Conservation (phyloP, 2,113 vertebrate species). For the Seriola aureovittata region DNA sequence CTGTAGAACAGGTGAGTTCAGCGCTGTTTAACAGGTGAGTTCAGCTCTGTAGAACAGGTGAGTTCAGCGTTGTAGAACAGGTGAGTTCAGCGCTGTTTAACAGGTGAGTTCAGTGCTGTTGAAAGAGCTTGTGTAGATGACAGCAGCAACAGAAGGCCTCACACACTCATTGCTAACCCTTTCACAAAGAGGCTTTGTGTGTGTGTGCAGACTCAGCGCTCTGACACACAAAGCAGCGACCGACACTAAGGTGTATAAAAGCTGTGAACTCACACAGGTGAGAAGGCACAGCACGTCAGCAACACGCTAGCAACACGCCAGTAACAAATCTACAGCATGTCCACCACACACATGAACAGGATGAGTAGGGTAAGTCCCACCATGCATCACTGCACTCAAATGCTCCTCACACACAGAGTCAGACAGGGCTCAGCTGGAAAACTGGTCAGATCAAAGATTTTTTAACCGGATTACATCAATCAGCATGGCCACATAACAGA, state of each 20-base stretch:
- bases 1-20: too few species aligned
- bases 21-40: too few species aligned
- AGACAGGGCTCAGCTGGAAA: too few species aligned
- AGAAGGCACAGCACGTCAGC: background rate
- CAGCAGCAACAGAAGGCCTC: conserved; percentile 19
- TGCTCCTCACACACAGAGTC: too few species aligned
- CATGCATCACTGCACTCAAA: conserved; percentile 11
- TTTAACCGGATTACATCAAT: too few species aligned
- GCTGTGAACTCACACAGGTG: conserved; percentile 12
- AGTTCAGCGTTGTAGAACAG: too few species aligned
- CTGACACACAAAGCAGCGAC: conserved; percentile 24
- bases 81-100: too few species aligned
- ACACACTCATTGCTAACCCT: conserved; percentile 39
- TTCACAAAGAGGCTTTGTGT: conserved; percentile 55
- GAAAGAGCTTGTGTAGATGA: conserved; percentile 1
- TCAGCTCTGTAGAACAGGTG: too few species aligned
- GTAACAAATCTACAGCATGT: conserved; percentile 20
- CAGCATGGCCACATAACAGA: too few species aligned
- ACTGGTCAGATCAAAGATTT: too few species aligned
- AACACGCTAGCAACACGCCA: background rate
- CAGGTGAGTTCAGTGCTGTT: background rate
- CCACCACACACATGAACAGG: conserved; percentile 51
- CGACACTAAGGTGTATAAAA: conserved; percentile 42
- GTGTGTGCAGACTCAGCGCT: conserved; percentile 24
- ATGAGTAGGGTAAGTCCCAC: conserved; percentile 50